Evolutionary conservation across 1,140 invertebrate genomes (phyloP).

Genomic region (Platyura marginata): DNA sequence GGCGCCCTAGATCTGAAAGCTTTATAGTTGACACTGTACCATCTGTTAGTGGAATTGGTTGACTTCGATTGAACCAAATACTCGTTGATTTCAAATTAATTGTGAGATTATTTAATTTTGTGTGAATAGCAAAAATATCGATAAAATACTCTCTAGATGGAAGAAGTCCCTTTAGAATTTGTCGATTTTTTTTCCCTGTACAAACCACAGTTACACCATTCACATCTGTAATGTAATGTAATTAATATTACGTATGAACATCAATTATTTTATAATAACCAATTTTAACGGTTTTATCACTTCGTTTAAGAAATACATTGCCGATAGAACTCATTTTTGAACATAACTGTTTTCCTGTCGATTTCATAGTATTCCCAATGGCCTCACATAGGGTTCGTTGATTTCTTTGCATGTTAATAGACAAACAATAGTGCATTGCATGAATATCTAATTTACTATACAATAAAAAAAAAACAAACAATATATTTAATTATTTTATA

Average conservation of each 20-base stretch:
- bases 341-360: neutral
- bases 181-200: slow-evolving; percentile 15
- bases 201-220: slow-evolving; percentile 10
- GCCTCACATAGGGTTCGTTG: slow-evolving; percentile 17
- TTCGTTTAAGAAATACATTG: neutral
- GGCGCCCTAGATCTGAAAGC: too few relatives aligned
- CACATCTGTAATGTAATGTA: neutral
- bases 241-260: too few relatives aligned
- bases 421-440: slow-evolving; percentile 21
- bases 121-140: slow-evolving; percentile 19
- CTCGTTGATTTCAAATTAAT: slow-evolving; percentile 12
- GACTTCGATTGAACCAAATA: slow-evolving; percentile 18
- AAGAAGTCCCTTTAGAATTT: slow-evolving; percentile 12
- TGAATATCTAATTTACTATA: slow-evolving; percentile 17
- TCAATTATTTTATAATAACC: neutral
- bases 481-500: neutral
- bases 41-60: too few relatives aligned
- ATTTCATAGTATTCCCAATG: slow-evolving; percentile 2
- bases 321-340: neutral
- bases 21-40: too few relatives aligned
- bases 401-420: slow-evolving; percentile 9
- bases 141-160: slow-evolving; percentile 15
- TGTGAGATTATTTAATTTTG: slow-evolving; percentile 15
- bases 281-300: neutral
- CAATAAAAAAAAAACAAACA: neutral